These are phyloP conservation scores for Proctacanthus coquilletti DNA, from an alignment of 1,140 invertebrate genomes.

Conservation along the genomic window DNA sequence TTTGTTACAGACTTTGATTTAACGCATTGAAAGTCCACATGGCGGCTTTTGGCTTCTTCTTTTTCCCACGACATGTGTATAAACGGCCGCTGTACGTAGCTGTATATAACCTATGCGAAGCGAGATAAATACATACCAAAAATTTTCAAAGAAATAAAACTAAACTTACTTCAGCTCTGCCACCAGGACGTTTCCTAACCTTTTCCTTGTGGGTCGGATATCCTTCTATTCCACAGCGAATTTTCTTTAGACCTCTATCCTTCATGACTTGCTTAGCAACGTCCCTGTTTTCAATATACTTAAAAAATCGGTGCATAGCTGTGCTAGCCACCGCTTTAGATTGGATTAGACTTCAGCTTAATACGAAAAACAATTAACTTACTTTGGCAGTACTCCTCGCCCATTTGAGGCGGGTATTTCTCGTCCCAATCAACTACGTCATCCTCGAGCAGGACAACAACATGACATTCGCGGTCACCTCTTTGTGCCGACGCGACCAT, in stretches of 20 bases:
- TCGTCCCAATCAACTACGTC: constrained; percentile 97
- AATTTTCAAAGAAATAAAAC: too few relatives aligned
- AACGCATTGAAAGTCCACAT: constrained; percentile 97
- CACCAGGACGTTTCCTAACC: constrained; percentile 76
- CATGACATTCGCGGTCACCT: constrained; percentile 77
- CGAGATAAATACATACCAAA: background rate
- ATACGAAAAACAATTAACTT: constrained; percentile 22
- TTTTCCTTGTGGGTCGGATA: constrained; percentile 99
- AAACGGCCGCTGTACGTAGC: constrained; percentile 99
- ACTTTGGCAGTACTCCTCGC: constrained; percentile 96
- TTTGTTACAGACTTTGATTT: constrained; percentile 92
- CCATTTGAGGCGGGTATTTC: constrained; percentile 97
- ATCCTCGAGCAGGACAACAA: constrained; percentile 91
- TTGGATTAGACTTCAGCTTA: too few relatives aligned
- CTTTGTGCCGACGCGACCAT: constrained; percentile 92
- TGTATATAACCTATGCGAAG: constrained; percentile 69
- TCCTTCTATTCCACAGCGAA: constrained; percentile 96
- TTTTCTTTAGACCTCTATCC: constrained; percentile 95
- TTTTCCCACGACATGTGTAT: constrained; percentile 99
- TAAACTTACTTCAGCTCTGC: constrained; percentile 79
- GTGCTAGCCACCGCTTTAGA: constrained; percentile 65
- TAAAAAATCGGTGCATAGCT: constrained; percentile 94
- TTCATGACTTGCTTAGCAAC: constrained; percentile 98
- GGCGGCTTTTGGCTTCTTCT: constrained; percentile 95
- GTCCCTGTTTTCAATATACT: constrained; percentile 98